A percentile compares a stretch with the other conserved stretches of the same genome.
Conservation (phyloP, 2,113 vertebrate species). For the Pardalotus punctatus region DNA sequence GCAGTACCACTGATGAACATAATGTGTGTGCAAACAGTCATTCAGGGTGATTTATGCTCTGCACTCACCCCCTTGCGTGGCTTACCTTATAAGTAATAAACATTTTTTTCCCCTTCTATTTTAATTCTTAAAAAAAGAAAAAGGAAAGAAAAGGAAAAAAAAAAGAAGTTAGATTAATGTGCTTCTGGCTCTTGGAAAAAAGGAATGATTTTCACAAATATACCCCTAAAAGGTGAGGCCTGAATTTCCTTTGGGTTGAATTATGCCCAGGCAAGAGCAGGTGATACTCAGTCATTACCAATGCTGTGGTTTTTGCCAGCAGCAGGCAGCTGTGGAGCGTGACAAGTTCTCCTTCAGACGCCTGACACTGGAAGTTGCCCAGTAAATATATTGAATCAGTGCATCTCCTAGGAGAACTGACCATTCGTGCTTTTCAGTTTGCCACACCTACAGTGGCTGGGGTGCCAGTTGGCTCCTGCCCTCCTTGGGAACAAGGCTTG, state of each 20-base stretch:
- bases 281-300: neutral
- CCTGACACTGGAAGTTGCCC: neutral
- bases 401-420: neutral
- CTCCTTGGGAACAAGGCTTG: neutral
- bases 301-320: neutral
- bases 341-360: neutral
- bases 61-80: neutral
- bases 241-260: neutral
- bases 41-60: neutral
- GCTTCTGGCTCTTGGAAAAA: neutral
- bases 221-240: neutral
- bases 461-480: conserved; percentile 25
- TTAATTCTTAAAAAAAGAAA: neutral
- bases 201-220: neutral
- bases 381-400: neutral
- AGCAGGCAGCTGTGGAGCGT: neutral
- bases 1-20: neutral
- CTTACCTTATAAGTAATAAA: neutral
- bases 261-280: neutral
- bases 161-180: neutral
- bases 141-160: too few species aligned
- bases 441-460: neutral
- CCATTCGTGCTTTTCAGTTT: neutral
- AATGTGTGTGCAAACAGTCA: accelerated
- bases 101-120: neutral